Evolutionary conservation across 1,140 invertebrate genomes (phyloP).

Genomic region (Vollenhovia emeryi): DNA sequence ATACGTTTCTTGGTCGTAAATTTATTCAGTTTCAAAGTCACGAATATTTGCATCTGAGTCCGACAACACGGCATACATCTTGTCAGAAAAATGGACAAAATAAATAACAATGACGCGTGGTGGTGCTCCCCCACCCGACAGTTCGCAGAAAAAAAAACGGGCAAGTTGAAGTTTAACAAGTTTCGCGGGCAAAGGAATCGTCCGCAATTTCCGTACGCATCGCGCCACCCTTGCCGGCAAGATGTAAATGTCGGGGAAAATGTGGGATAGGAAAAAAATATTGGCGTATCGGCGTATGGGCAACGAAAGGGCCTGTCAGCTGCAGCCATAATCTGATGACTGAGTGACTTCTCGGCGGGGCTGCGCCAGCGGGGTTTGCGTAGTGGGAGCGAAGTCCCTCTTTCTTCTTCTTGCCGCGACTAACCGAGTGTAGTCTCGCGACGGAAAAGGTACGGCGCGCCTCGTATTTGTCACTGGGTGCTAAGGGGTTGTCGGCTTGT

Average conservation of each 20-base stretch:
- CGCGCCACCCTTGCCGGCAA: slow-evolving; percentile 18
- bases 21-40: slow-evolving; percentile 68
- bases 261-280: slow-evolving; percentile 45
- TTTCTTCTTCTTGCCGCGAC: slow-evolving; percentile 36
- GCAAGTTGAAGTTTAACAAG: slow-evolving; percentile 12
- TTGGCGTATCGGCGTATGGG: slow-evolving; percentile 64
- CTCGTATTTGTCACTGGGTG: slow-evolving; percentile 77
- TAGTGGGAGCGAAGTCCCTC: background rate
- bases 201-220: slow-evolving; percentile 37
- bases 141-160: background rate
- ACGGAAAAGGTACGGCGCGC: slow-evolving; percentile 64
- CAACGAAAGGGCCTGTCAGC: slow-evolving; percentile 68
- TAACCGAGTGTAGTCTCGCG: slow-evolving; percentile 54
- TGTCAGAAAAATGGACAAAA: slow-evolving; percentile 59
- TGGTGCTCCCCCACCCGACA: background rate
- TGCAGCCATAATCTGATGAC: slow-evolving; percentile 70
- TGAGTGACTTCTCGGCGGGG: slow-evolving; percentile 70
- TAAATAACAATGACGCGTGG: slow-evolving; percentile 69
- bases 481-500: slow-evolving; percentile 78
- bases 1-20: background rate
- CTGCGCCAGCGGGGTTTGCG: background rate
- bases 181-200: slow-evolving; percentile 18
- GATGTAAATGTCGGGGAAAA: slow-evolving; percentile 45
- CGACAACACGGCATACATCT: slow-evolving; percentile 57
- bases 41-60: slow-evolving; percentile 62